Base-by-base conservation (phyloP, 2,797 vertebrate species). In the Hozukius guyotensis region DNA sequence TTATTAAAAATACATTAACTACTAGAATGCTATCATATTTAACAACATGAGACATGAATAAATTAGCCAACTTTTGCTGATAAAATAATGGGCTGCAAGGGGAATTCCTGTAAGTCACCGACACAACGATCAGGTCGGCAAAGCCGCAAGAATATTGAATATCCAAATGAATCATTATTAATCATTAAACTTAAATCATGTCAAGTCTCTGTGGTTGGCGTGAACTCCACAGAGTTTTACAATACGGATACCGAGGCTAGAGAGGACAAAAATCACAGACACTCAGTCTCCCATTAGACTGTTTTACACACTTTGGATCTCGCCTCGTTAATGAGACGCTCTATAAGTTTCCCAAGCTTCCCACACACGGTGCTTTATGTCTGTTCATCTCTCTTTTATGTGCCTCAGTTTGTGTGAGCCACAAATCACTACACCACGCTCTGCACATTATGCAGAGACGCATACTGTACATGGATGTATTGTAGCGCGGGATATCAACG, bases 1-100 rank as follows among this genome's bases (percentile, higher is more conserved):
- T 91, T 87, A 92, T 93, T 91, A 92, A 93, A 93, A 92, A 93
- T 92, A 87, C 87, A 91, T 91, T 81, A 87, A 80, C 34, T 66
- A 82, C 84, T 77, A 87, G 80, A 85, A 89, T 84, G 78, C 68
- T 77, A 80, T 90, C 81, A 84, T 83, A 90, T 87, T 86, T 85
- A 91, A 91, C 87, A 84, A 87, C 84, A 87, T 10, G 11, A 83
- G 81, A 84, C 83, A 89, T 82, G 81, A 82, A 88, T 88, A 83
- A 83, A 93, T 89, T 76, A 77, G 72, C 22, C 56, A 86, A 78
- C 61, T 88, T 82, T 79, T 70, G 49, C 49, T 46, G 73, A 66
- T 81, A 29, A 73, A 84, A 85, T 38, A 31, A 29, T 25, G 68
- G 52, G 57, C 24, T 83, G 84, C 46, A 12, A 69, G 36, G 75